These are phyloP conservation scores for Lasaia peninsularis DNA, from an alignment of 1,140 invertebrate species.

Conservation along the genomic window DNA sequence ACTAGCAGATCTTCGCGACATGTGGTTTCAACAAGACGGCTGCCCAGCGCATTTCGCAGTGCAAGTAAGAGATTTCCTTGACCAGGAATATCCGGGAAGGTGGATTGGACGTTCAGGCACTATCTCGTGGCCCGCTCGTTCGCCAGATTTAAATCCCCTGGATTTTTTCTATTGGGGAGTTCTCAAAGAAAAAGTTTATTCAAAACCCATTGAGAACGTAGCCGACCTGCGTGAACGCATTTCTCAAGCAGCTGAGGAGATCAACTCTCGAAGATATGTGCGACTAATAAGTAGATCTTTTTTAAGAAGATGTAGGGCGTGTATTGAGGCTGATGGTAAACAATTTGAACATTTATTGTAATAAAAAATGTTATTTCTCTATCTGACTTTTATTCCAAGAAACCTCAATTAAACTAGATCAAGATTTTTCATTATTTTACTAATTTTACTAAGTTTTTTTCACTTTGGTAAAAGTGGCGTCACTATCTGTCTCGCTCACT, in stretches of 20 bases:
- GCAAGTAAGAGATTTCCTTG: conserved; percentile 19
- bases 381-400: conserved; percentile 12
- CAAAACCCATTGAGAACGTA: conserved; percentile 15
- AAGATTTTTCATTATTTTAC: conserved; percentile 8
- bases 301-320: conserved; percentile 19
- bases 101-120: conserved; percentile 31
- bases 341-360: conserved; percentile 20
- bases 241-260: conserved; percentile 20
- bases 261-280: conserved; percentile 24
- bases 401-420: conserved; percentile 8
- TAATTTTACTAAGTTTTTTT: conserved; percentile 4
- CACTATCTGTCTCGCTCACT: neutral
- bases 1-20: conserved; percentile 13
- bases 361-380: conserved; percentile 10
- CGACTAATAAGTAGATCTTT: conserved; percentile 21
- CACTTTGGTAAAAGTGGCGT: neutral
- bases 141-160: conserved; percentile 32
- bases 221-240: conserved; percentile 22
- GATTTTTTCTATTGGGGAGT: conserved; percentile 33
- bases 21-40: no score
- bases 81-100: conserved; percentile 20
- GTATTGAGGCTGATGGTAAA: conserved; percentile 16
- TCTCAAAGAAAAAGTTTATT: conserved; percentile 32
- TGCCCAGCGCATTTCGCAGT: conserved; percentile 14
- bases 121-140: conserved; percentile 30